Evolutionary conservation across 2,888 invertebrate species (phyloP), one percentile per base, ranked within the genome.

Genomic region (Tenthredo scrophulariae): DNA sequence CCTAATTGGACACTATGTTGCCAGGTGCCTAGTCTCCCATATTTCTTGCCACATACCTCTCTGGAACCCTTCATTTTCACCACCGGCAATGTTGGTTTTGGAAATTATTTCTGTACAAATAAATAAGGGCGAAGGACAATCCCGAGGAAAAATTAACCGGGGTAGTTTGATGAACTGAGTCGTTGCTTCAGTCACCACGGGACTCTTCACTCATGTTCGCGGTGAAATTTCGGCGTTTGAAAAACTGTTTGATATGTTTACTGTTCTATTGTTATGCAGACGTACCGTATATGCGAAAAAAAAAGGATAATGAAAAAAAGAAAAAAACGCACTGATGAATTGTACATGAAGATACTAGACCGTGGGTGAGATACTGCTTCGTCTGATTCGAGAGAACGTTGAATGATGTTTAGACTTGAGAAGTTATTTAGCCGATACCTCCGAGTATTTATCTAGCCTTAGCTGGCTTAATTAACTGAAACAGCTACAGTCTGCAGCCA

Each of bases 1-100:
- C 85, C 88, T 90, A 90, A 90, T 90, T 90, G 90, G 89, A 90
- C 88, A 89, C 88, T 89, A 87, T 84, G 87, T 87, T 86, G 86
- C 87, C 86, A 85, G 74, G 58, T 46, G 65, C 74, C 86, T 50
- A 50, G 58, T 86, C 80, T 84, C 37, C 72, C 80, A 70, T 70
- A 37, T 77, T 40, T n/a, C 62, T 22, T 13, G 58, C 26, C 77
- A 37, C 54, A 77, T 3, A 77, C 29, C 50, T 15, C 72, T 40
- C 50, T 50, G 50, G n/a, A 6, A 54, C 33, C 54, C 54, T 80
- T 80, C 26, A 37, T 80, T 46, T 40, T 15, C 70, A 37, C 22
- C 74, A 58, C 37, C 54, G 22, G 40, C 67, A 77, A 29, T 40
- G 58, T 37, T 77, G 65, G 65, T 40, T 58, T 40, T 43, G 79